Percentiles rank a stretch among this genome's conserved stretches.
Conservation (phyloP, 2,888 invertebrate genomes). For the Catonia carolina region DNA sequence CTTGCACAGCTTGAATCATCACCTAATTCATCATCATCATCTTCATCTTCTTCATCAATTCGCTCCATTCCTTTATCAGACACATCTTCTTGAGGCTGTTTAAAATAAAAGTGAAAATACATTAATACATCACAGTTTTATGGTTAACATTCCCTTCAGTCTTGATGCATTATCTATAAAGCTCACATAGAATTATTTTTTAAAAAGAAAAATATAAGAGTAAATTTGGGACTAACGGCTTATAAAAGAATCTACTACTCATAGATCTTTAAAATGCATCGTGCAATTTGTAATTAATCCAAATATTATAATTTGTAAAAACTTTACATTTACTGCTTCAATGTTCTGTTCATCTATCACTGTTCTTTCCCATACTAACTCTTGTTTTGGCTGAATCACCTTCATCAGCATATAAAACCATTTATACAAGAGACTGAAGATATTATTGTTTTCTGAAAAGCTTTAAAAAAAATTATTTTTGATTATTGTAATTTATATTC, state of each 20-base stretch:
- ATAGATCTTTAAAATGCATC: neutral
- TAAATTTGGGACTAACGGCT: neutral
- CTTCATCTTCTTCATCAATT: slow-evolving; percentile 51
- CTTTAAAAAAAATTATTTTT: no score
- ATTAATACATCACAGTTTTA: neutral
- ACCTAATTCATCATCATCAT: slow-evolving; percentile 36
- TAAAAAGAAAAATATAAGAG: neutral
- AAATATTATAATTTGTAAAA: no score
- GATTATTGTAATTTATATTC: no score
- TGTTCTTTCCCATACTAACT: no score
- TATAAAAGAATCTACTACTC: neutral
- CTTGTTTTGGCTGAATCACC: no score
- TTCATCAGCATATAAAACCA: no score
- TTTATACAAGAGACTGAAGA: no score
- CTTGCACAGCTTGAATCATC: slow-evolving; percentile 36
- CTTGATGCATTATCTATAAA: no score
- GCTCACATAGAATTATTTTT: neutral
- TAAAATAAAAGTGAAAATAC: neutral
- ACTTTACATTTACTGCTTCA: no score
- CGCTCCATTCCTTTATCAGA: slow-evolving; percentile 45
- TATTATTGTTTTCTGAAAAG: no score
- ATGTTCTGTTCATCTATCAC: no score
- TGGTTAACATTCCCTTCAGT: neutral
- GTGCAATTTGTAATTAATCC: no score
- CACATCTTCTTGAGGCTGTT: slow-evolving; percentile 18